Conservation (phyloP, 1,140 invertebrate species). For the Muscidifurax raptorellus region DNA sequence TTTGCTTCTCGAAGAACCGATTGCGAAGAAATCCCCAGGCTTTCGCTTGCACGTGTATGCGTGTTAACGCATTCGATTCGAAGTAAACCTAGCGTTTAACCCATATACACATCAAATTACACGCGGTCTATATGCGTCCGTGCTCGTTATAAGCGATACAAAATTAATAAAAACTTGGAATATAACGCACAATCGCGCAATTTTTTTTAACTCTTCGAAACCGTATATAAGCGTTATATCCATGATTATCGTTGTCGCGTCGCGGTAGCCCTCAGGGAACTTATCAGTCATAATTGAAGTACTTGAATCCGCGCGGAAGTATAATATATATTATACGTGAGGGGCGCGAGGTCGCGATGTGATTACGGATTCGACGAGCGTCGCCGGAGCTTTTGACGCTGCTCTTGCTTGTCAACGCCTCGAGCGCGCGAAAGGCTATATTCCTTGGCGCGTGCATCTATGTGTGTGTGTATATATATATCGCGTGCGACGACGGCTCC, state of each 20-base stretch:
- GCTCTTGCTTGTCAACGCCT: neutral
- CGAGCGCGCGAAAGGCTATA: neutral
- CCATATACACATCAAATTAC: no score
- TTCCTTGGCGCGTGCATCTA: neutral
- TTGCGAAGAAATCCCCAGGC: neutral
- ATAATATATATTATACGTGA: neutral
- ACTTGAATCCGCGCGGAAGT: constrained; percentile 8
- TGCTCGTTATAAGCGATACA: neutral
- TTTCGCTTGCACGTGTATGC: neutral
- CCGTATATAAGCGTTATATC: no score
- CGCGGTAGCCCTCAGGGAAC: neutral
- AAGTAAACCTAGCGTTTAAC: no score
- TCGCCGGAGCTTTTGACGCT: constrained; percentile 39
- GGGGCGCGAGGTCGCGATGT: neutral
- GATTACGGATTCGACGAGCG: constrained; percentile 45
- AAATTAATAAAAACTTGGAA: no score
- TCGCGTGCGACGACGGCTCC: neutral
- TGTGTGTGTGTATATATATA: neutral
- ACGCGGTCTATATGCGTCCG: no score
- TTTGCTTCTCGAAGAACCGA: neutral
- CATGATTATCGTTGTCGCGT: no score
- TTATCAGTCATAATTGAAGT: constrained; percentile 43
- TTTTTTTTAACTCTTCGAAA: no score
- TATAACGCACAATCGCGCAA: no score
- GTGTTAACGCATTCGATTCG: no score